A percentile compares a stretch with the other conserved stretches of the same genome.
phyloP scores from a whole-genome alignment of 2,888 invertebrate genomes.

The Lasioglossum vierecki region DNA sequence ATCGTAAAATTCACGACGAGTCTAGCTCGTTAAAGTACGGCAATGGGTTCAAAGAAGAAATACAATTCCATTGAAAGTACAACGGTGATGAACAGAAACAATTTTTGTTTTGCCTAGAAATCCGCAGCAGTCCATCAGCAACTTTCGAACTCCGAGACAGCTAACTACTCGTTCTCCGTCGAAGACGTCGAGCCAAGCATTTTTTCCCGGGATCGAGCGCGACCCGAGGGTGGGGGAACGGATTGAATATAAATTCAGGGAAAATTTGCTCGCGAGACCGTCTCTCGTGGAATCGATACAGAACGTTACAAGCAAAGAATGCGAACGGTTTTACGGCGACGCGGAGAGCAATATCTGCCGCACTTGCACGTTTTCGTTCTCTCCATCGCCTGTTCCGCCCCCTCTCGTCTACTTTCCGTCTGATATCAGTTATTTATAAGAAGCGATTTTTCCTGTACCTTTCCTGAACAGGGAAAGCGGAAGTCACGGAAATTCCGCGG shows the following conservation, averaged over 20 bases:
- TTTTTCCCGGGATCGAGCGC: background rate
- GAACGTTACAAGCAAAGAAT: constrained; percentile 58
- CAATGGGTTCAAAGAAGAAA: too few species aligned
- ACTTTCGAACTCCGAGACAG: background rate
- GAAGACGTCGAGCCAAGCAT: background rate
- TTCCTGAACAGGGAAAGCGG: background rate
- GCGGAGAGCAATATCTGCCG: constrained; percentile 64
- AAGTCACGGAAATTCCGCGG: background rate
- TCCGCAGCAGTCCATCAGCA: background rate
- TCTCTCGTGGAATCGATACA: constrained; percentile 43
- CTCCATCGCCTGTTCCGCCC: constrained; percentile 30
- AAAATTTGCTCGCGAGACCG: constrained; percentile 36
- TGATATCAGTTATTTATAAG: constrained; percentile 63
- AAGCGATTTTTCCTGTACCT: constrained; percentile 27
- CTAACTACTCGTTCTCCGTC: background rate
- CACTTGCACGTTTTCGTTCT: constrained; percentile 66
- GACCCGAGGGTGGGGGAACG: background rate
- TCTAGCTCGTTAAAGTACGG: too few species aligned
- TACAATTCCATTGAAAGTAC: background rate
- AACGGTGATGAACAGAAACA: background rate
- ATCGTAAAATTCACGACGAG: too few species aligned
- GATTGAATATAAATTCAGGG: constrained; percentile 53
- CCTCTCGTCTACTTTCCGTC: background rate
- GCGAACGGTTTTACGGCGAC: constrained; percentile 52
- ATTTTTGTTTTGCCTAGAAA: background rate